phyloP scores from a whole-genome alignment of 1,140 invertebrate genomes.

The Maconellicoccus hirsutus region DNA sequence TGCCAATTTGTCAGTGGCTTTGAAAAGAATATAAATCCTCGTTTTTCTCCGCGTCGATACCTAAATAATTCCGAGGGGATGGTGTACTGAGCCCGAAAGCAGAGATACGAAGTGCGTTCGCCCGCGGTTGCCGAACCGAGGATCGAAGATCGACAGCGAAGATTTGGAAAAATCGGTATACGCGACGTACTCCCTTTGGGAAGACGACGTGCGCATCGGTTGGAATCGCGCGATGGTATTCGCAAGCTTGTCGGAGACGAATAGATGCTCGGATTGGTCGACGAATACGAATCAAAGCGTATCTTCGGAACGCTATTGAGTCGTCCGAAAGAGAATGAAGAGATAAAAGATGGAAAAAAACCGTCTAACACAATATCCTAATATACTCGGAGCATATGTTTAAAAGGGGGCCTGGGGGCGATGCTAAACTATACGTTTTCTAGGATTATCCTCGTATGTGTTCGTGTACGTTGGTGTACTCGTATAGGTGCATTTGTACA shows the following conservation, averaged over 20 bases:
- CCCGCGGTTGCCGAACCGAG: not conserved
- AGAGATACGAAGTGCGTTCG: not conserved
- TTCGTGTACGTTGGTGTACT: not conserved
- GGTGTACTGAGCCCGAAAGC: no score
- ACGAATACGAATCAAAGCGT: not conserved
- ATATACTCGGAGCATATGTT: constrained; percentile 17
- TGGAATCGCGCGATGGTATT: no score
- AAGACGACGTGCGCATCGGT: no score
- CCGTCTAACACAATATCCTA: constrained; percentile 19
- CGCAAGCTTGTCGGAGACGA: not conserved
- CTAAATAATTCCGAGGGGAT: constrained; percentile 12
- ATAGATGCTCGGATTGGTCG: not conserved
- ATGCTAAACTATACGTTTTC: constrained; percentile 1
- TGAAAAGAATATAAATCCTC: constrained; percentile 21
- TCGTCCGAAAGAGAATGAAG: not conserved
- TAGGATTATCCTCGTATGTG: not conserved
- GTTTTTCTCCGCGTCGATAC: constrained; percentile 17
- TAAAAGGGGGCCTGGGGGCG: constrained; percentile 13
- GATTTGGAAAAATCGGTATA: no score
- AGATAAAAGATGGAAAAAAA: constrained; percentile 19
- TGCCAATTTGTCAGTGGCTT: constrained; percentile 22
- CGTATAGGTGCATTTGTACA: not conserved
- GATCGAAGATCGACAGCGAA: not conserved
- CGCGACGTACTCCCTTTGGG: no score
- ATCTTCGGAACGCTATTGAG: constrained; percentile 1